Percentiles rank a stretch among this genome's conserved stretches.
These are phyloP conservation scores for Anticlea derivata DNA, from an alignment of 2,888 invertebrate species.

Conservation along the genomic window DNA sequence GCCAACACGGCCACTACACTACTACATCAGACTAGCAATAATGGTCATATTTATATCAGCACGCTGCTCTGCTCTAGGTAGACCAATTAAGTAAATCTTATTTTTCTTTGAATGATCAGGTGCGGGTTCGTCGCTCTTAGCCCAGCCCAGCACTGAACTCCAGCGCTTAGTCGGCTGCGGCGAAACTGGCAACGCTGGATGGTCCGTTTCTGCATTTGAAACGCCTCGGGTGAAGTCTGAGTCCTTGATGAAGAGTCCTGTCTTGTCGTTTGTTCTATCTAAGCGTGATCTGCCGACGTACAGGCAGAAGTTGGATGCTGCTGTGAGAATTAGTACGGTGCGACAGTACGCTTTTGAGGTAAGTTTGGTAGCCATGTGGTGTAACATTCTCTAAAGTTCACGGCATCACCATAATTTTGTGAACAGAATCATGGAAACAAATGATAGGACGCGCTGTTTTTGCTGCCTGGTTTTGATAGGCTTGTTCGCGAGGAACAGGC, in stretches of 20 bases:
- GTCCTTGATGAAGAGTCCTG: slow-evolving; percentile 89
- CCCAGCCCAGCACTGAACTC: slow-evolving; percentile 94
- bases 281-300: slow-evolving; percentile 93
- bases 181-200: slow-evolving; percentile 46
- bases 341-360: slow-evolving; percentile 95
- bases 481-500: no score
- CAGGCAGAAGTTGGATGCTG: slow-evolving; percentile 94
- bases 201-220: slow-evolving; percentile 66
- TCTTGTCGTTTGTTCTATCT: slow-evolving; percentile 93
- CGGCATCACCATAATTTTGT: no score
- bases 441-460: no score
- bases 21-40: no score
- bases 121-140: slow-evolving; percentile 91
- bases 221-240: slow-evolving; percentile 74
- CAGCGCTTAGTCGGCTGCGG: slow-evolving; percentile 87
- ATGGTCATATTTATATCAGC: no score
- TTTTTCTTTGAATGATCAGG: slow-evolving; percentile 66
- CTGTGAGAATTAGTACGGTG: slow-evolving; percentile 90
- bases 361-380: no score
- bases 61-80: no score
- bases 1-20: no score
- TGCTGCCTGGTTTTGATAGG: no score
- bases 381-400: no score
- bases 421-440: no score
- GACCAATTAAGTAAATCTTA: no score